Evolutionary conservation across 2,113 vertebrate species (phyloP).

Genomic region (Pithys albifrons): DNA sequence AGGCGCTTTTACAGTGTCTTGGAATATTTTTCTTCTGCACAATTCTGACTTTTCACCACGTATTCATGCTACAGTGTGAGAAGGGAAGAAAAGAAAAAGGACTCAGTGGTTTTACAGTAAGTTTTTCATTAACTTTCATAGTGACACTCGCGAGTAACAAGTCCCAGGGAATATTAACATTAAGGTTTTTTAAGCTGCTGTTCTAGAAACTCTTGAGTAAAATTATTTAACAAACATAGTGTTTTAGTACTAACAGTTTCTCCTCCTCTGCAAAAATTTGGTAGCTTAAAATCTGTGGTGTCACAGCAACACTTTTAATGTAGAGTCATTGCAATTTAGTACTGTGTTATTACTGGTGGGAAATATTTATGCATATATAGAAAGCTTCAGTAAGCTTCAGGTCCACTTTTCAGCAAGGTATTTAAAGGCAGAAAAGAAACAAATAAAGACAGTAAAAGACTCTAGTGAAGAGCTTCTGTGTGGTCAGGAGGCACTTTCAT

Average conservation of each 20-base stretch:
- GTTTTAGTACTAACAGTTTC: not conserved
- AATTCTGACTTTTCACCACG: conserved; percentile 44
- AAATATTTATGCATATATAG: conserved; percentile 11
- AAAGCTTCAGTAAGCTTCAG: not conserved
- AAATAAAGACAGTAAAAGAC: not conserved
- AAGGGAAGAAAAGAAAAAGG: conserved; percentile 12
- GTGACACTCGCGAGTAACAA: not conserved
- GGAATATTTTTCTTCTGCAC: conserved; percentile 39
- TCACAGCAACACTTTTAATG: not conserved
- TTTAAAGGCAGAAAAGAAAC: not conserved
- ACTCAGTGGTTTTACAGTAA: conserved; percentile 22
- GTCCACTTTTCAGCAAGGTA: not conserved
- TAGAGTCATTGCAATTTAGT: not conserved
- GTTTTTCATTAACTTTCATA: conserved; percentile 25
- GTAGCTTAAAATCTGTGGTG: not conserved
- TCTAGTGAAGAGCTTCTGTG: not conserved
- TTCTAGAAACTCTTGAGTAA: not conserved
- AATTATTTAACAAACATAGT: not conserved
- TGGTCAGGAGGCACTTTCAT: not conserved
- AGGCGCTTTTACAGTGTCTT: conserved; percentile 8
- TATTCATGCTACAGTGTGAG: not conserved
- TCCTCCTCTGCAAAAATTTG: not conserved
- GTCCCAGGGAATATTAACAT: not conserved
- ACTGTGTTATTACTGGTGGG: not conserved
- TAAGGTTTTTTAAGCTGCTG: not conserved